phyloP scores from a whole-genome alignment of 2,888 invertebrate species.

The Acholoe squamosa region DNA sequence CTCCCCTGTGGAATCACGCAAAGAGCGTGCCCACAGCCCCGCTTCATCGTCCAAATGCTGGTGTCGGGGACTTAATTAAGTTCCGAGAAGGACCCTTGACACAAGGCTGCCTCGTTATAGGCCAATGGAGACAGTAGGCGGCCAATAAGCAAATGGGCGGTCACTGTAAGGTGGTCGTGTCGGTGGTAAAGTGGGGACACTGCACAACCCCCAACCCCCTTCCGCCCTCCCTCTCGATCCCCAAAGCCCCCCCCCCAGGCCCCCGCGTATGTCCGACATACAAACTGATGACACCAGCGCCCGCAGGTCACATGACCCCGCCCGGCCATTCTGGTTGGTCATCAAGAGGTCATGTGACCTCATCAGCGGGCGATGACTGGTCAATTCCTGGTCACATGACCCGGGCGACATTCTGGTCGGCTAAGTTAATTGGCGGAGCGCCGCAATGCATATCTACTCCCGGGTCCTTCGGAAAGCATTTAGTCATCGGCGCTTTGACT shows the following conservation, averaged over 20 bases:
- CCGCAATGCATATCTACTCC: conserved; percentile 59
- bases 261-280: conserved; percentile 56
- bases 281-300: conserved; percentile 57
- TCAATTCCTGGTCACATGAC: conserved; percentile 61
- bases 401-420: conserved; percentile 55
- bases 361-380: conserved; percentile 60
- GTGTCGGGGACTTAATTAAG: conserved; percentile 48
- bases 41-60: conserved; percentile 52
- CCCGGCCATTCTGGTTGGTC: conserved; percentile 57
- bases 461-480: conserved; percentile 54
- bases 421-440: conserved; percentile 60
- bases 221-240: not conserved
- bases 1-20: conserved; percentile 60
- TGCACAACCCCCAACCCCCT: not conserved
- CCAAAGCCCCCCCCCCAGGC: not conserved
- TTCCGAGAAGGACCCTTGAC: conserved; percentile 56
- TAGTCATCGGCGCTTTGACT: conserved; percentile 52
- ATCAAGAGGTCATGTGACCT: conserved; percentile 61
- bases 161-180: conserved; percentile 42
- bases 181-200: not conserved
- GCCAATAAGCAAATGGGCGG: conserved; percentile 61
- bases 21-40: not conserved
- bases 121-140: conserved; percentile 53
- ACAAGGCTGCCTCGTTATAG: conserved; percentile 47
- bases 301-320: conserved; percentile 59